Evolutionary conservation across 2,888 invertebrate genomes (phyloP).

Genomic region (Drosophila merina): DNA sequence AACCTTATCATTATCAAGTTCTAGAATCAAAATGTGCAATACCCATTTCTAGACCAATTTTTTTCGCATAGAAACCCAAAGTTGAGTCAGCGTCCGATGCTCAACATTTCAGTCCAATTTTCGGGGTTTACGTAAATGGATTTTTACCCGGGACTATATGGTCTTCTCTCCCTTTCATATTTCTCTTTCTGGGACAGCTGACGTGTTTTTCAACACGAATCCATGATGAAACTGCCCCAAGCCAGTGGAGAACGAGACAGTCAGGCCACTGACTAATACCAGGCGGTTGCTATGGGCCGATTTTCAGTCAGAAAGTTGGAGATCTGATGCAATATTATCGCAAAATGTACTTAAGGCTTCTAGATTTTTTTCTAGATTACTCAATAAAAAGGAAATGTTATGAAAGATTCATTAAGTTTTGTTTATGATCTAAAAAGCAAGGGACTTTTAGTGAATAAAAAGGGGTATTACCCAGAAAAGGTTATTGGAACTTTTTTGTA

Average conservation of each 20-base stretch:
- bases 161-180: not conserved
- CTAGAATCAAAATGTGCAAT: constrained; percentile 1
- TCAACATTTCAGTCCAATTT: constrained; percentile 16
- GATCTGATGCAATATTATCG: constrained; percentile 27
- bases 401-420: not conserved
- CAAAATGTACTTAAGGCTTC: constrained; percentile 17
- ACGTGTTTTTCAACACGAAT: constrained; percentile 33
- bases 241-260: constrained; percentile 4
- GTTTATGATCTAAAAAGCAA: not conserved
- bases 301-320: constrained; percentile 12
- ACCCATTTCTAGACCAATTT: constrained; percentile 4
- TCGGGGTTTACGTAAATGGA: constrained; percentile 25
- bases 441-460: too few species aligned
- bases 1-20: not conserved
- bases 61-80: constrained; percentile 20
- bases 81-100: constrained; percentile 34
- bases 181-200: constrained; percentile 7
- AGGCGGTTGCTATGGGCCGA: constrained; percentile 33
- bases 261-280: constrained; percentile 27
- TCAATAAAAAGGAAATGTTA: not conserved
- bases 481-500: too few species aligned
- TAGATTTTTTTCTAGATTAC: not conserved
- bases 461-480: too few species aligned
- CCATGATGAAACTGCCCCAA: constrained; percentile 28
- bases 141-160: not conserved